These are phyloP conservation scores for Piscicola geometra DNA, from an alignment of 2,888 invertebrate species.

Conservation along the genomic window DNA sequence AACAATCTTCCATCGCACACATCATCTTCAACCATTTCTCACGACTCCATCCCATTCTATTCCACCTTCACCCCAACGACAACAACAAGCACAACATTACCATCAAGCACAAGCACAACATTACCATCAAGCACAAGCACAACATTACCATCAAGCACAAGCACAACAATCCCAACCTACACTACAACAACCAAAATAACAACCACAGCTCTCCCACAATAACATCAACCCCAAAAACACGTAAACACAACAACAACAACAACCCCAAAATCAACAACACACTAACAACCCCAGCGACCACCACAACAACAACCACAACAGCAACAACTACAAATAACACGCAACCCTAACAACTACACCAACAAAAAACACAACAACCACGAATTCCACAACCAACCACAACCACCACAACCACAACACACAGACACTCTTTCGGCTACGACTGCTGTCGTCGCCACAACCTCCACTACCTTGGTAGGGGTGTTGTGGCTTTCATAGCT, in stretches of 20 bases:
- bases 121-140: no score
- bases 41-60: no score
- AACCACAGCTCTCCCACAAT: no score
- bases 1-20: no score
- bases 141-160: no score
- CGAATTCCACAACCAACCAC: not conserved
- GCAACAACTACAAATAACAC: not conserved
- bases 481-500: conserved; percentile 72
- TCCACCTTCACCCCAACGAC: no score
- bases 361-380: not conserved
- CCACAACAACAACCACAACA: not conserved
- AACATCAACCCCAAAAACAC: no score
- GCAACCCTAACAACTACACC: not conserved
- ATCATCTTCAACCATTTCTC: no score
- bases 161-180: no score
- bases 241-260: not conserved
- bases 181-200: no score
- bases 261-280: not conserved
- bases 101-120: no score
- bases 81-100: no score
- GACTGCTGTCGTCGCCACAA: conserved; percentile 77
- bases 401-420: not conserved
- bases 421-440: conserved; percentile 78
- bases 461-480: conserved; percentile 69
- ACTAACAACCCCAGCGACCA: not conserved